Conservation (phyloP, 92 coral and sea anemone genomes). For the Ricordea florida region DNA sequence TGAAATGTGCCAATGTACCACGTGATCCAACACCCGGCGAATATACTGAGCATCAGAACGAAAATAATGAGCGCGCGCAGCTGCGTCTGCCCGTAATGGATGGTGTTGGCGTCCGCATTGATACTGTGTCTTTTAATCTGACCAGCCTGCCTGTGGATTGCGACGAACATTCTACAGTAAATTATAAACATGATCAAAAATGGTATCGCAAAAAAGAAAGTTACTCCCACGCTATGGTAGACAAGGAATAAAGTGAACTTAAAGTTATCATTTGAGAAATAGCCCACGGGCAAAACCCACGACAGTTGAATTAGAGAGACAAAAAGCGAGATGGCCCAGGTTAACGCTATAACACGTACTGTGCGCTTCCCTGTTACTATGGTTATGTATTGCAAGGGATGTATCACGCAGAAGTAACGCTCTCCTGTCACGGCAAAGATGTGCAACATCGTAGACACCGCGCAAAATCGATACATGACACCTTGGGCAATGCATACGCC, state of each 20-base stretch:
- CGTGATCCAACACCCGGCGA: constrained; percentile 84
- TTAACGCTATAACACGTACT: constrained; percentile 51
- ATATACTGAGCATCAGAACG: constrained; percentile 79
- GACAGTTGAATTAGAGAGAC: constrained; percentile 72
- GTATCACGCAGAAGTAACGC: constrained; percentile 78
- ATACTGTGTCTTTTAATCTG: constrained; percentile 67
- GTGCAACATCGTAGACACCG: constrained; percentile 91
- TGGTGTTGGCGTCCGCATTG: constrained; percentile 25
- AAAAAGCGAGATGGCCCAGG: constrained; percentile 75
- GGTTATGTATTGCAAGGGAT: constrained; percentile 75
- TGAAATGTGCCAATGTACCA: constrained; percentile 77
- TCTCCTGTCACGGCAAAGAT: constrained; percentile 89
- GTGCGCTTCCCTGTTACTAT: constrained; percentile 72
- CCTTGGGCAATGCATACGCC: constrained; percentile 69
- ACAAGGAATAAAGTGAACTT: constrained; percentile 34
- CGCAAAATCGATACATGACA: constrained; percentile 71
- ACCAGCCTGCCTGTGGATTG: constrained; percentile 68
- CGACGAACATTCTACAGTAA: constrained; percentile 75
- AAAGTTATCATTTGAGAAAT: not conserved
- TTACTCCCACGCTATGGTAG: constrained; percentile 59
- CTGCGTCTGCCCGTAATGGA: constrained; percentile 56
- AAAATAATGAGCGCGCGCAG: constrained; percentile 79
- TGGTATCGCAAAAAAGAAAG: constrained; percentile 72
- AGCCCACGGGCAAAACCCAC: constrained; percentile 58
- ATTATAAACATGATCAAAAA: constrained; percentile 69